Percentiles rank a stretch among this genome's conserved stretches.
phyloP scores from a whole-genome alignment of 2,888 invertebrate species.

The Hesperia comma region DNA sequence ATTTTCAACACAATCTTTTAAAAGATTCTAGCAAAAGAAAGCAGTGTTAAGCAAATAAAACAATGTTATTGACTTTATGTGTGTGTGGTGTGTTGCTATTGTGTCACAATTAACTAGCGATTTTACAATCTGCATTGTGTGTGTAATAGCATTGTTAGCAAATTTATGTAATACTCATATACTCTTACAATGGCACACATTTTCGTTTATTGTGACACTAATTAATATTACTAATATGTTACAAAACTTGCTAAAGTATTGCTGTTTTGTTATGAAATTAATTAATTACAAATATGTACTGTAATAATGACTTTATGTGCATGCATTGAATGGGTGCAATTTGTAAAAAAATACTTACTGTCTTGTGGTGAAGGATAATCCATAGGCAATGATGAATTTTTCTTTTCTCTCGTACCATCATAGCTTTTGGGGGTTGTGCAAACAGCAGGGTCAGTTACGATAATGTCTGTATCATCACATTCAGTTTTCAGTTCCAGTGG shows the following conservation, averaged over 20 bases:
- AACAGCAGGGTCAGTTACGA: conserved; percentile 74
- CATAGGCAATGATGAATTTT: conserved; percentile 60
- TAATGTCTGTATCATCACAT: conserved; percentile 77
- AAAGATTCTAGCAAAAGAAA: conserved; percentile 49
- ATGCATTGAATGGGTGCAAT: neutral
- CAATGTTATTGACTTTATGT: neutral
- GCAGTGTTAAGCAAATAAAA: conserved; percentile 55
- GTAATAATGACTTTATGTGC: conserved; percentile 3
- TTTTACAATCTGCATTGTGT: neutral
- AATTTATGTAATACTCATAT: neutral
- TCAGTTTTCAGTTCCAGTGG: conserved; percentile 72
- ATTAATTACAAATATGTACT: neutral
- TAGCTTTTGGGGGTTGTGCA: conserved; percentile 69
- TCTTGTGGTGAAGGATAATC: conserved; percentile 77
- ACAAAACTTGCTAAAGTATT: conserved; percentile 10
- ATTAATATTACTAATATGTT: neutral
- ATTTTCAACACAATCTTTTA: conserved; percentile 81
- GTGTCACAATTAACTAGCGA: neutral
- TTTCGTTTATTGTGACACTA: conserved; percentile 3
- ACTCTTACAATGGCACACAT: neutral
- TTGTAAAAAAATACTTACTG: conserved; percentile 63
- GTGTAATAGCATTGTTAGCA: neutral
- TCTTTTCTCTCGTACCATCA: conserved; percentile 65
- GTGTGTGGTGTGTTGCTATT: neutral
- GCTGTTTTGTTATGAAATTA: neutral